Evolutionary conservation across 2,113 vertebrate genomes (phyloP), one percentile per base, ranked within the genome.

Genomic region (Microtus pennsylvanicus): DNA sequence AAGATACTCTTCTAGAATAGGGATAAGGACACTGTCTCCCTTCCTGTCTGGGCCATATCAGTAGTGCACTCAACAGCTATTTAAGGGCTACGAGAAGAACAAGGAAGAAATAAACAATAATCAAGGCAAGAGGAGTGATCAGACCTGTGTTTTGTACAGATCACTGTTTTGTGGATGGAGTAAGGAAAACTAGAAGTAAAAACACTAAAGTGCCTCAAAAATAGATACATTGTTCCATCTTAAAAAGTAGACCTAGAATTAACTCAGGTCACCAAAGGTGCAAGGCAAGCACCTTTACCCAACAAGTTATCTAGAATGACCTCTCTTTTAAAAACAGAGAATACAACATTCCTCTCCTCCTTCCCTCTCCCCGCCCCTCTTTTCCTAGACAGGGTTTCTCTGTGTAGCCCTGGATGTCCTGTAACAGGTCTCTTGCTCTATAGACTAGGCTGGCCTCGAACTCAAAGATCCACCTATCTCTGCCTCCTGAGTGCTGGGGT

Each of bases 191-290:
- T 81, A 50, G 45, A 92, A 55, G 78, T 19, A 81, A 28, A 88
- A 82, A 65, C 65, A 91, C 45, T 42, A 17, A 89, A 87, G 22
- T 50, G 38, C 67, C 90, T 91, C 61, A 78, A 13, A 78, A 11
- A 42, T 7, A 74, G 42, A 89, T 88, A 67, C 89, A 30, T 4
- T 47, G 42, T 70, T 87, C 95, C 50, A 87, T 74, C 11, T 93
- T 67, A 52, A 72, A 93, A n/a, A 95, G 94, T 4, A 93, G 58
- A 91, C 50, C 58, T 81, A 67, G 58, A 85, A 90, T 63, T 75
- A 85, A 11, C 82, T 86, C 17, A 67, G 30, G 17, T 69, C 28
- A 33, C 26, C 16, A 21, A 28, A 85, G 16, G 30, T 45, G 3
- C 16, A 5, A 55, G 47, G 7, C 50, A 55, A 80, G 50, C 17